Evolutionary conservation across 2,113 vertebrate genomes (phyloP).

Genomic region (Pycnonotus jocosus): DNA sequence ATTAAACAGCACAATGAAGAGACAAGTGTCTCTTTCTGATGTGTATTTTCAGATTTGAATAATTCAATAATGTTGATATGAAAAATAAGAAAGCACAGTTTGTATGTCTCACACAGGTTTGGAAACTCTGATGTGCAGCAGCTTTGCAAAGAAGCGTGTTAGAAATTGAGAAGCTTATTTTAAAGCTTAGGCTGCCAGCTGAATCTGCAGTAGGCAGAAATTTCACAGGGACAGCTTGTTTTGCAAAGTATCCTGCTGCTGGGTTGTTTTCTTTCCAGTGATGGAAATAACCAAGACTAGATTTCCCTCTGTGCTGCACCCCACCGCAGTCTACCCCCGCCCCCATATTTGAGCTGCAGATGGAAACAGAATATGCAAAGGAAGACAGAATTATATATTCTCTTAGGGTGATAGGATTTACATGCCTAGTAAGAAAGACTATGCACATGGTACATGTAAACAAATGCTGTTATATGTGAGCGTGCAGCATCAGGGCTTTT

Average conservation of each 20-base stretch:
- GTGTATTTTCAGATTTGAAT: conserved; percentile 4
- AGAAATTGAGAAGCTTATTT: background rate
- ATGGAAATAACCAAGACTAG: background rate
- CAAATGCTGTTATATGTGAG: background rate
- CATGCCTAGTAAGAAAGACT: background rate
- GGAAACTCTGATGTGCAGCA: background rate
- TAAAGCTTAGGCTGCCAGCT: background rate
- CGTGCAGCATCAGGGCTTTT: background rate
- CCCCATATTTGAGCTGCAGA: background rate
- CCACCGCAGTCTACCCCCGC: fast-evolving
- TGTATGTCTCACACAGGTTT: background rate
- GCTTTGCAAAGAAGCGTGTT: background rate
- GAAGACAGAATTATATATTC: background rate
- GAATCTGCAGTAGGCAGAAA: background rate
- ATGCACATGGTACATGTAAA: background rate
- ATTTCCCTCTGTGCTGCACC: background rate
- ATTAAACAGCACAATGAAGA: conserved; percentile 4
- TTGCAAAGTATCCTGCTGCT: background rate
- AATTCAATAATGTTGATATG: background rate
- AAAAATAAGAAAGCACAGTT: background rate
- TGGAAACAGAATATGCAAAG: background rate
- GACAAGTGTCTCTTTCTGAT: background rate
- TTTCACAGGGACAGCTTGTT: conserved; percentile 33
- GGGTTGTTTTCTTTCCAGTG: background rate
- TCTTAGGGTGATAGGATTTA: background rate